These are phyloP conservation scores for Zelostemma sp. DNA, from an alignment of 1,140 invertebrate species.

Conservation along the genomic window DNA sequence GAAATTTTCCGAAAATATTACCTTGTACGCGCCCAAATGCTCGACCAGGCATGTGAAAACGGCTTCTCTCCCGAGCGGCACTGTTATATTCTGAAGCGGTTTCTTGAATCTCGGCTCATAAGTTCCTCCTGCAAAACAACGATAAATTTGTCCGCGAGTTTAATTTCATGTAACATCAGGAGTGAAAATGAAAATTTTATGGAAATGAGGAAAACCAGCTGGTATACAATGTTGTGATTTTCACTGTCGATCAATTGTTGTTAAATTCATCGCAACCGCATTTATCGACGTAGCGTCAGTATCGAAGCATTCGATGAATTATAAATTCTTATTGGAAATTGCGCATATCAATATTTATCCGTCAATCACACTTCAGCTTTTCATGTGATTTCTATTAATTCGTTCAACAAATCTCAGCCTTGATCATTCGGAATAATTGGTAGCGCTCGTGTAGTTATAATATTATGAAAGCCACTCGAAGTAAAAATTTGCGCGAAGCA, in stretches of 20 bases:
- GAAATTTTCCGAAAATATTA: slow-evolving; percentile 70
- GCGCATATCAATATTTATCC: not conserved
- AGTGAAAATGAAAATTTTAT: too few relatives aligned
- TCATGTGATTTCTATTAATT: too few relatives aligned
- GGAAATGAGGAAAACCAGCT: too few relatives aligned
- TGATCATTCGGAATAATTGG: too few relatives aligned
- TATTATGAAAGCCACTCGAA: too few relatives aligned
- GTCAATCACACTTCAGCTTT: too few relatives aligned
- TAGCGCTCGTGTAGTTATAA: too few relatives aligned
- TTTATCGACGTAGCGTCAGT: not conserved
- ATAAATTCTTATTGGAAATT: not conserved
- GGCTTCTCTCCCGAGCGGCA: slow-evolving; percentile 87
- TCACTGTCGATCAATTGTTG: not conserved
- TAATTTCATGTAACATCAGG: too few relatives aligned
- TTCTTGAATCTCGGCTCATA: slow-evolving; percentile 89
- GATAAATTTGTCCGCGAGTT: too few relatives aligned
- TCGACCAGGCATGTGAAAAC: slow-evolving; percentile 89
- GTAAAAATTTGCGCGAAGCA: not conserved
- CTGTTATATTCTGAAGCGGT: slow-evolving; percentile 85
- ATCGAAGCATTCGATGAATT: not conserved
- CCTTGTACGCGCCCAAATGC: slow-evolving; percentile 90
- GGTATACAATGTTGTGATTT: too few relatives aligned
- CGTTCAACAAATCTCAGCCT: too few relatives aligned
- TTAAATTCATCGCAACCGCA: not conserved
- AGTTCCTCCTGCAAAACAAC: slow-evolving; percentile 71